Evolutionary conservation across 2,113 vertebrate species (phyloP).

Genomic region (Chaetodon trifascialis): DNA sequence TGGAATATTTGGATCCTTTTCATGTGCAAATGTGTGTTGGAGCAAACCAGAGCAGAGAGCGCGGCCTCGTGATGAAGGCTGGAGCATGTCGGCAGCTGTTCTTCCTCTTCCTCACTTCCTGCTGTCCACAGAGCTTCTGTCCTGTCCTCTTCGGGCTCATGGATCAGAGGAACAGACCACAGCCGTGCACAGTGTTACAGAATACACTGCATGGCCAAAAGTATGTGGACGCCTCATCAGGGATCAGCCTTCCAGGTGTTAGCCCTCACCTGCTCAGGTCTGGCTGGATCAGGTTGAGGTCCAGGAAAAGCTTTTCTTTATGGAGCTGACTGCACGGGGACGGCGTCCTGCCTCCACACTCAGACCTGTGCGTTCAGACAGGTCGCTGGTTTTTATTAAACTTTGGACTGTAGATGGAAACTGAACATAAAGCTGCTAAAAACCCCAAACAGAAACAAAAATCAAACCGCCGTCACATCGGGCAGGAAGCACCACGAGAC

Average conservation of each 20-base stretch:
- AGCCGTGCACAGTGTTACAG: too few relatives aligned
- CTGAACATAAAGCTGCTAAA: too few relatives aligned
- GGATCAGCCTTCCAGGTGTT: background rate
- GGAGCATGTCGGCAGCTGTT: slow-evolving; percentile 47
- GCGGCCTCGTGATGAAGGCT: slow-evolving; percentile 47
- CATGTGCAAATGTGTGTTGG: slow-evolving; percentile 41
- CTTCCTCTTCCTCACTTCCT: slow-evolving; percentile 24
- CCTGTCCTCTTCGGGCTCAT: background rate
- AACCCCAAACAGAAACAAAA: too few relatives aligned
- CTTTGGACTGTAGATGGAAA: too few relatives aligned
- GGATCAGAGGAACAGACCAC: background rate
- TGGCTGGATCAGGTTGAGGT: too few relatives aligned
- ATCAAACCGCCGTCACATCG: background rate
- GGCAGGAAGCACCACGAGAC: slow-evolving; percentile 21
- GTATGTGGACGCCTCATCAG: background rate
- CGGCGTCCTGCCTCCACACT: too few relatives aligned
- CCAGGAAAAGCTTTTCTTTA: too few relatives aligned
- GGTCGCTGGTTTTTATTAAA: too few relatives aligned
- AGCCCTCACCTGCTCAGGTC: background rate
- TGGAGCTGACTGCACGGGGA: too few relatives aligned
- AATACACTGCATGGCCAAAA: background rate
- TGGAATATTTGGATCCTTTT: slow-evolving; percentile 50
- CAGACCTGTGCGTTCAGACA: too few relatives aligned
- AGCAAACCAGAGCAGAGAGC: slow-evolving; percentile 2
- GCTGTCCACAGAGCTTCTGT: slow-evolving; percentile 3